phyloP scores from a whole-genome alignment of 2,797 vertebrate species.

The Aotus griseimembra region DNA sequence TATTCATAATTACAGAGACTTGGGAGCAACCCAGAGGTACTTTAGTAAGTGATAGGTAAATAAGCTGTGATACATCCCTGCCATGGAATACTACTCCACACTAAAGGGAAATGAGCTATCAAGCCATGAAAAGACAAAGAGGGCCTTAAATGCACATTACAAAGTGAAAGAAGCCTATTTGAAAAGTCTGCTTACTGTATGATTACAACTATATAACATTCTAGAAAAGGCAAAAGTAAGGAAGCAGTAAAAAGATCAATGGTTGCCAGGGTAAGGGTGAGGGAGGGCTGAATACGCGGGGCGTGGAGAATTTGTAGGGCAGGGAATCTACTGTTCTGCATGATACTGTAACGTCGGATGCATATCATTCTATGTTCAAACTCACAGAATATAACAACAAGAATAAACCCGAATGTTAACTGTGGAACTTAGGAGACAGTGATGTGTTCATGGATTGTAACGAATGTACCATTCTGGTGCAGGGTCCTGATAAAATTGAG shows the following conservation, averaged over 20 bases:
- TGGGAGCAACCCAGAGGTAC: not conserved
- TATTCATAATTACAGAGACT: not conserved
- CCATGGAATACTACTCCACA: not conserved
- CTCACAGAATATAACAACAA: not conserved
- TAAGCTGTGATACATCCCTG: not conserved
- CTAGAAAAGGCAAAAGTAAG: not conserved
- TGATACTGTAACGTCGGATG: not conserved
- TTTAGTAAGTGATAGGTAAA: not conserved
- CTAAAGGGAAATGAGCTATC: not conserved
- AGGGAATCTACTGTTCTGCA: not conserved
- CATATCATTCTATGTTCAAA: not conserved
- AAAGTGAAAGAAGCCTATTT: not conserved
- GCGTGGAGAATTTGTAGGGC: not conserved
- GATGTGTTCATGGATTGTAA: too few relatives aligned
- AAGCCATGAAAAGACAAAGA: not conserved
- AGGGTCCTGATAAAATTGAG: not conserved
- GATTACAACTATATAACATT: not conserved
- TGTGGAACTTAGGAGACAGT: not conserved
- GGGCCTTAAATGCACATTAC: not conserved
- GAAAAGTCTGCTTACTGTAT: not conserved
- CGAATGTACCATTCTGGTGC: not conserved
- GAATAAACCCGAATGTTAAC: not conserved
- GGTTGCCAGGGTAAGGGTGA: not conserved
- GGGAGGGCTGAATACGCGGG: not conserved
- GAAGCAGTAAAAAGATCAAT: not conserved